Evolutionary conservation across 2,113 vertebrate species (phyloP).

Genomic region (Procavia capensis): DNA sequence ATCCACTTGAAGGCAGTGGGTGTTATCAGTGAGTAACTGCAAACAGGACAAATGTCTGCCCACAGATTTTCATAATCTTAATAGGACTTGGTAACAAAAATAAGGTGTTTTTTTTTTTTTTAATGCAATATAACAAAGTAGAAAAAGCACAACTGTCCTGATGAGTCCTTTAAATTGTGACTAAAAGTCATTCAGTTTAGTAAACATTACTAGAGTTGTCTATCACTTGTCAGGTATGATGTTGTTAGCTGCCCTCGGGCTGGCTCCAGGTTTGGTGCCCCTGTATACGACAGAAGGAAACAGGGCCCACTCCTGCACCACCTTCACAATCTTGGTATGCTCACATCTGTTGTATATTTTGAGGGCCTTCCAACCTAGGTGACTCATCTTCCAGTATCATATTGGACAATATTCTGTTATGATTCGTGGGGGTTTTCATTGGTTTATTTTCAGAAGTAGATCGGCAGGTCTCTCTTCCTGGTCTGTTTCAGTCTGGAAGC

Average conservation of each 20-base stretch:
- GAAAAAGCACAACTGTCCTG: neutral
- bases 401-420: neutral
- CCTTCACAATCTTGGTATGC: neutral
- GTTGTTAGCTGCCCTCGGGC: too few relatives aligned
- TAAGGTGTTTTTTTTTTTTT: neutral
- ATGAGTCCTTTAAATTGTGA: neutral
- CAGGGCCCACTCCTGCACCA: neutral
- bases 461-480: neutral
- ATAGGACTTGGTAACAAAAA: neutral
- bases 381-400: neutral
- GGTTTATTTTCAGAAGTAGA: neutral
- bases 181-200: neutral
- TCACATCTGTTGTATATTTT: neutral
- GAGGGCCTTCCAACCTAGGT: neutral
- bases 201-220: neutral
- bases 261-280: too few relatives aligned
- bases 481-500: neutral
- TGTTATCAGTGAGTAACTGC: too few relatives aligned
- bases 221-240: neutral
- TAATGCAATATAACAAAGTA: neutral
- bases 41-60: neutral
- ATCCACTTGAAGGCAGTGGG: too few relatives aligned
- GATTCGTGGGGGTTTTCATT: neutral
- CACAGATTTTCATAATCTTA: conserved; percentile 1
- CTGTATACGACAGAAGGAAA: neutral